Conservation (phyloP, 2,113 vertebrate genomes). For the Mystacornis crossleyi region DNA sequence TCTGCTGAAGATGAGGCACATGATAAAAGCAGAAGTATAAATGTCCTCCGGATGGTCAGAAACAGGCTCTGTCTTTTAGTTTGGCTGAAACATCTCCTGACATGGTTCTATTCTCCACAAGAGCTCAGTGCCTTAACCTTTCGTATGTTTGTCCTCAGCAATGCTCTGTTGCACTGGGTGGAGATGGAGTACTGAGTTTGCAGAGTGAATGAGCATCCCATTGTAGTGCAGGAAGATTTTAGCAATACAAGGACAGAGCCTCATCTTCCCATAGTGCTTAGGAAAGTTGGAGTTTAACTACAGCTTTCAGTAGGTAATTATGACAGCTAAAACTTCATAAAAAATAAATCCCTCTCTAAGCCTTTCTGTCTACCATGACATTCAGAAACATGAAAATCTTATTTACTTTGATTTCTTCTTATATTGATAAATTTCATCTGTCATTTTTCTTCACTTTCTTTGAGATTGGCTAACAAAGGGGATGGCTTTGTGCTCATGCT, state of each 20-base stretch:
- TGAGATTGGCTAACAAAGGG: not conserved
- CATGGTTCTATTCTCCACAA: not conserved
- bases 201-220: not conserved
- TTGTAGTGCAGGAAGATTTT: not conserved
- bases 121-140: not conserved
- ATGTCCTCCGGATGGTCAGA: not conserved
- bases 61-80: not conserved
- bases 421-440: not conserved
- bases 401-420: not conserved
- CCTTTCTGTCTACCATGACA: not conserved
- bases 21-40: not conserved
- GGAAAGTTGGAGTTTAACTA: not conserved
- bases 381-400: not conserved
- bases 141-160: fast-evolving
- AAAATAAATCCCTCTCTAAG: not conserved
- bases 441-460: not conserved
- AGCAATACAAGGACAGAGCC: not conserved
- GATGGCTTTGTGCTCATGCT: not conserved
- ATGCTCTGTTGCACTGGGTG: not conserved
- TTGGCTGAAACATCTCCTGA: not conserved
- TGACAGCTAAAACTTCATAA: not conserved
- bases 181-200: not conserved
- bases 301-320: not conserved
- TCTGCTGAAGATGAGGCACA: not conserved
- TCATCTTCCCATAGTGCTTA: not conserved